Evolutionary conservation across 2,888 invertebrate genomes (phyloP), one percentile per base, ranked within the genome.

Genomic region (Melinaea menophilus): DNA sequence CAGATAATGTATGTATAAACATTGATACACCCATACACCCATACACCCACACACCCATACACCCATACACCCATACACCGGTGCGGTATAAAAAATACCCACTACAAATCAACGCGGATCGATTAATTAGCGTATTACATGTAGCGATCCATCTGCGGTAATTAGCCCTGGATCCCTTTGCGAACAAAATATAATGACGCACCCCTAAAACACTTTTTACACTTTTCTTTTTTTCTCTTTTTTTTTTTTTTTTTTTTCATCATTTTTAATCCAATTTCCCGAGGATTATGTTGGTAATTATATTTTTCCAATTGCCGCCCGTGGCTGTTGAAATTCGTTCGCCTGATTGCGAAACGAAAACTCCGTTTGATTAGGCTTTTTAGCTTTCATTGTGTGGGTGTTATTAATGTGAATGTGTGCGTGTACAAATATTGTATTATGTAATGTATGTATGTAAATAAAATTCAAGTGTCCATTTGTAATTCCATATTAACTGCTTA

Each of bases 241-340:
- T 22, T 22, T 22, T 22, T 22, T 22, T 22, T 22, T 22, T 22
- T 22, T 22, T 22, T 22, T 22, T 22, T 22, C 22, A 22, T 82
- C 85, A 86, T 89, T 90, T 90, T 91, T 91, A 91, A 91, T 91
- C 91, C 91, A 91, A 91, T 91, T 91, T 91, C 85, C 84, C 78
- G 85, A 79, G 91, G 91, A 91, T 91, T 91, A 91, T 91, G 86
- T 87, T 79, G 84, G 91, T 91, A 90, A 91, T 91, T 91, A 91
- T 91, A 90, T 90, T 90, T 90, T 90, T 88, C 88, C 90, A 79
- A 90, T 90, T 90, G 90, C 88, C 77, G 80, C 78, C 79, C 77
- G 79, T 75, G 76, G 80, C 79, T 76, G 79, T 80, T 82, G 80
- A 83, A 85, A 85, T 84, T 84, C 82, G 82, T 78, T 75, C 82